These are phyloP conservation scores for Sapayoa aenigma DNA, from an alignment of 2,113 vertebrate species.

Conservation along the genomic window DNA sequence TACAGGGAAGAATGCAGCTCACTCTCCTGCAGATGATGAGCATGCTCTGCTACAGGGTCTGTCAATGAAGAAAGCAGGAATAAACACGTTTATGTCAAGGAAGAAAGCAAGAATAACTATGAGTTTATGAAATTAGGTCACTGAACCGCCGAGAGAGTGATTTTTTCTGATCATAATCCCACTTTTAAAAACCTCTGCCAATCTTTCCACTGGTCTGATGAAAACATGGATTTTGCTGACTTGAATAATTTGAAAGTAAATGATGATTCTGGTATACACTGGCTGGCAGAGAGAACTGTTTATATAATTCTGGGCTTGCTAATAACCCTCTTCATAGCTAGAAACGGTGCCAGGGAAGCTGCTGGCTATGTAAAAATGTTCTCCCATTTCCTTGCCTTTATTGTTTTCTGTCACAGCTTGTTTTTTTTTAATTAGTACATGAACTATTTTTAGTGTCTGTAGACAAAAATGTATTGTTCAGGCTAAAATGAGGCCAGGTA, in stretches of 20 bases:
- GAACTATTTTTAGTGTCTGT: constrained; percentile 31
- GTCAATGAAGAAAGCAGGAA: background rate
- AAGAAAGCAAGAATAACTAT: background rate
- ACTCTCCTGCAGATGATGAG: background rate
- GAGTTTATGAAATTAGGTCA: constrained; percentile 19
- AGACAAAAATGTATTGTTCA: constrained; percentile 28
- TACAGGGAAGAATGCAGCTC: background rate
- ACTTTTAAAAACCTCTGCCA: constrained; percentile 15
- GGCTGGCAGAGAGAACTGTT: constrained; percentile 48
- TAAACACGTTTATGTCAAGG: background rate
- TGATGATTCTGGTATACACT: constrained; percentile 9
- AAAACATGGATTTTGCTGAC: constrained; percentile 56
- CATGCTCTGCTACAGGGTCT: background rate
- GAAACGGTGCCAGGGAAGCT: constrained; percentile 57
- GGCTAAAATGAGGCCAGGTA: constrained; percentile 34
- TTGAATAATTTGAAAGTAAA: constrained; percentile 30
- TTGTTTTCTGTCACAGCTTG: constrained; percentile 57
- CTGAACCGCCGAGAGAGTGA: background rate
- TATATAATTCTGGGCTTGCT: constrained; percentile 56
- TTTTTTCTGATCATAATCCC: constrained; percentile 13
- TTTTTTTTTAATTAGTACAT: constrained; percentile 38
- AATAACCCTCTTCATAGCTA: constrained; percentile 54
- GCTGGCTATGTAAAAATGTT: constrained; percentile 43
- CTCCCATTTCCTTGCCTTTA: constrained; percentile 39
- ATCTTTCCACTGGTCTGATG: background rate